phyloP scores from a whole-genome alignment of 2,113 vertebrate species.

The Melanostigma gelatinosum region DNA sequence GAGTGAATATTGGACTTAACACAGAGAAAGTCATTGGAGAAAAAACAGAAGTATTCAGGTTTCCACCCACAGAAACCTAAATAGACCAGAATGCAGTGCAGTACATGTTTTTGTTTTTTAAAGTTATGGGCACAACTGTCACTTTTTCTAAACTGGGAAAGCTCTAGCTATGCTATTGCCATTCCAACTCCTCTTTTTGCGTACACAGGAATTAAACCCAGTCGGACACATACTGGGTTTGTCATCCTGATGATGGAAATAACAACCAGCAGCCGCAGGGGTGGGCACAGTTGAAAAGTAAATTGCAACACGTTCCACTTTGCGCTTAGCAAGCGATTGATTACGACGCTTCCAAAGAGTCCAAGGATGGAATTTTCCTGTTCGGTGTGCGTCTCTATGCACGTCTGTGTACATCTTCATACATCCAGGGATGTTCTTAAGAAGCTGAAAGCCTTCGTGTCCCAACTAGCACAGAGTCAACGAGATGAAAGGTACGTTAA shows the following conservation, averaged over 20 bases:
- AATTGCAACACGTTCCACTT: conserved; percentile 24
- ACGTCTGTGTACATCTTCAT: conserved; percentile 25
- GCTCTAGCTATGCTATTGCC: neutral
- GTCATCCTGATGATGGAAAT: conserved; percentile 14
- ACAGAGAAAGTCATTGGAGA: neutral
- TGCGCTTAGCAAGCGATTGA: conserved; percentile 13
- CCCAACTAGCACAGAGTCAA: conserved; percentile 27
- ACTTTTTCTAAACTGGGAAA: conserved; percentile 15
- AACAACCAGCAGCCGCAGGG: neutral
- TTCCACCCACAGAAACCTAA: neutral
- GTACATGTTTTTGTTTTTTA: conserved; percentile 1
- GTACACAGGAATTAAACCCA: neutral
- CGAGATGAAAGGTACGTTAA: conserved; percentile 48
- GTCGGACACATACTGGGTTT: neutral
- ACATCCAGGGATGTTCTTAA: conserved; percentile 20
- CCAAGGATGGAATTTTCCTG: conserved; percentile 51
- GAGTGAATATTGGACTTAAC: neutral
- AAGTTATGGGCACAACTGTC: neutral
- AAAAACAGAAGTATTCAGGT: neutral
- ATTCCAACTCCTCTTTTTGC: neutral
- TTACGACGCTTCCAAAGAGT: conserved; percentile 9
- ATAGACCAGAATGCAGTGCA: conserved; percentile 7
- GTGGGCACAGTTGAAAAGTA: conserved; percentile 4
- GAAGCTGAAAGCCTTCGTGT: conserved; percentile 16
- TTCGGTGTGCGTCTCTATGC: conserved; percentile 17